phyloP scores from a whole-genome alignment of 2,888 invertebrate genomes.

The Hybos culiciformis region DNA sequence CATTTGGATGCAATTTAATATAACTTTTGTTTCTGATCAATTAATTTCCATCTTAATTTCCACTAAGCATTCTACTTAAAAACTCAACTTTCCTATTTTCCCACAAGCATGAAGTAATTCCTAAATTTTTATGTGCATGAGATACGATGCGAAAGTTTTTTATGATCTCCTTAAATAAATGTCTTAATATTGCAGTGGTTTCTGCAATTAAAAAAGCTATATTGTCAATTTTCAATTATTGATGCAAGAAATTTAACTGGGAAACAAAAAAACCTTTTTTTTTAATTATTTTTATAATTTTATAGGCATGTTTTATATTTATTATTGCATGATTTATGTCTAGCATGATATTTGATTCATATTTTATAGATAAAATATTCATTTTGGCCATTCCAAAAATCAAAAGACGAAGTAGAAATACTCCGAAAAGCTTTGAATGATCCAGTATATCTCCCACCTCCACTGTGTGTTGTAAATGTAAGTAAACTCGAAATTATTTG shows the following conservation, averaged over 20 bases:
- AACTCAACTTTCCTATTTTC: too few relatives aligned
- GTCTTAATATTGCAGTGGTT: not conserved
- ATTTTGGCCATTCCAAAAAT: slow-evolving; percentile 50
- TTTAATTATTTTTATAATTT: not conserved
- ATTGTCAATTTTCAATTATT: too few relatives aligned
- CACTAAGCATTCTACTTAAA: too few relatives aligned
- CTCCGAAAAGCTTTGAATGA: slow-evolving; percentile 44
- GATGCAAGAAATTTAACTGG: too few relatives aligned
- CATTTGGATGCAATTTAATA: too few relatives aligned
- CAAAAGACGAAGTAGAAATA: slow-evolving; percentile 43
- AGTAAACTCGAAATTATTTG: slow-evolving; percentile 37
- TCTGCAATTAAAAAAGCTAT: not conserved
- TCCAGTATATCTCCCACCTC: slow-evolving; percentile 46
- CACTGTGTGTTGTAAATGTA: slow-evolving; percentile 55
- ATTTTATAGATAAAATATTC: slow-evolving; percentile 49
- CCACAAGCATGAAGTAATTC: not conserved
- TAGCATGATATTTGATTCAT: slow-evolving; percentile 10
- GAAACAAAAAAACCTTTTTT: not conserved
- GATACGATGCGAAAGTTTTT: too few relatives aligned
- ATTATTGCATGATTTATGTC: not conserved
- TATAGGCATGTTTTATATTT: not conserved
- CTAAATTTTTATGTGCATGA: not conserved
- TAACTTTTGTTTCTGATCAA: too few relatives aligned
- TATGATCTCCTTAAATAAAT: too few relatives aligned
- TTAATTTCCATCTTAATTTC: too few relatives aligned